Evolutionary conservation across 2,113 vertebrate species (phyloP).

Genomic region (Centropristis striata): DNA sequence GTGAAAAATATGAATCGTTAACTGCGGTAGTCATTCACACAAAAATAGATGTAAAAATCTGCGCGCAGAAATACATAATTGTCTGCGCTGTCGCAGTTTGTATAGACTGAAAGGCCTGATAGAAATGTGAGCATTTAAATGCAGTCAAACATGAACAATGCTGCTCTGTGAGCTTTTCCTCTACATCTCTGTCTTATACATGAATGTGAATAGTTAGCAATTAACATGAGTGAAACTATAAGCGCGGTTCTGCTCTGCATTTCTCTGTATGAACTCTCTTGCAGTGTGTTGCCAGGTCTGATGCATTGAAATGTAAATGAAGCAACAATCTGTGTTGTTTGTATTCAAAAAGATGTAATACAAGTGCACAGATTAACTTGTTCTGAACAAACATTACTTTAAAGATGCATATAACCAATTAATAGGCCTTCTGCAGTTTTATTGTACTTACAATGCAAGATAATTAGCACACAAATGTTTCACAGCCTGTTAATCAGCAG

Average conservation of each 20-base stretch:
- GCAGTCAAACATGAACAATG: conserved; percentile 44
- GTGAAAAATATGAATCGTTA: conserved; percentile 55
- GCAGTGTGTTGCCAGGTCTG: conserved; percentile 18
- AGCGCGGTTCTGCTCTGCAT: conserved; percentile 30
- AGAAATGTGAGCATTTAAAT: conserved; percentile 32
- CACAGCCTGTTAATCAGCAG: conserved; percentile 15
- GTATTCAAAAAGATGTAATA: conserved; percentile 10
- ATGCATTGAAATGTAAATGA: conserved; percentile 62
- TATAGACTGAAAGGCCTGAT: conserved; percentile 41
- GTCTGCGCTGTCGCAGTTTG: conserved; percentile 22
- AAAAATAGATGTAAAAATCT: conserved; percentile 39
- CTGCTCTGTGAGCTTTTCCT: conserved; percentile 30
- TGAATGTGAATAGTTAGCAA: conserved; percentile 40
- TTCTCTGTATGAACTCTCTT: neutral
- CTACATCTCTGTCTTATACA: conserved; percentile 11
- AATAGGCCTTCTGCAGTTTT: neutral
- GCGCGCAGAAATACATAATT: conserved; percentile 34
- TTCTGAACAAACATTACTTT: neutral
- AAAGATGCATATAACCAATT: conserved; percentile 1
- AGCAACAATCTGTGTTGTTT: conserved; percentile 33
- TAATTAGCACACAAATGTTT: conserved; percentile 10
- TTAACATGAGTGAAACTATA: conserved; percentile 40
- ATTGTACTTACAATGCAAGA: neutral
- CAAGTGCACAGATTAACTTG: conserved; percentile 2
- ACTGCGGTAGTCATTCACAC: conserved; percentile 55